These are phyloP conservation scores for Blastobasis adustella DNA, from an alignment of 2,888 invertebrate species.

Conservation along the genomic window DNA sequence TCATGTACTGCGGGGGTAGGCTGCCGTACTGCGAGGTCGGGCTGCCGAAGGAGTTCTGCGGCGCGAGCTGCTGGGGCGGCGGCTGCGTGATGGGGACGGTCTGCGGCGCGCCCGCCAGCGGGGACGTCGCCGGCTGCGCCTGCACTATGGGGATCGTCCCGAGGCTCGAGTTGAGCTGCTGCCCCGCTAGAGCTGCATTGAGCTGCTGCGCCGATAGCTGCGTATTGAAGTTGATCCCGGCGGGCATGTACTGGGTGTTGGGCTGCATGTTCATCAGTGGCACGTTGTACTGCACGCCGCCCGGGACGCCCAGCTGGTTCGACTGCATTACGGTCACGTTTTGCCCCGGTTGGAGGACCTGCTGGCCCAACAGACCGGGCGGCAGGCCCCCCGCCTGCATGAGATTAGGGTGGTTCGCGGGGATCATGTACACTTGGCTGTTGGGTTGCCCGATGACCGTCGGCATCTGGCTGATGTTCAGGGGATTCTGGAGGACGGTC, in stretches of 20 bases:
- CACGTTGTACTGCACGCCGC: conserved; percentile 61
- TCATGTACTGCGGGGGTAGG: conserved; percentile 58
- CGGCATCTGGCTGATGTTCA: conserved; percentile 59
- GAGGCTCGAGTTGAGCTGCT: conserved; percentile 51
- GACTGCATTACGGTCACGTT: conserved; percentile 68
- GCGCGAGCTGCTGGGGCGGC: conserved; percentile 48
- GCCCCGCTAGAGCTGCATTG: conserved; percentile 57
- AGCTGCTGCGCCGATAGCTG: conserved; percentile 62
- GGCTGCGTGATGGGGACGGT: conserved; percentile 42
- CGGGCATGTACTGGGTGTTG: conserved; percentile 56
- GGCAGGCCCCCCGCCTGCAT: conserved; percentile 45
- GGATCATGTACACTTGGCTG: conserved; percentile 68
- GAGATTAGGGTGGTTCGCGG: conserved; percentile 53
- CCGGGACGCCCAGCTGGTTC: conserved; percentile 56
- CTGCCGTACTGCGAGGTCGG: conserved; percentile 54
- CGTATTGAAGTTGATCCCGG: conserved; percentile 57
- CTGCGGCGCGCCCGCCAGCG: conserved; percentile 38
- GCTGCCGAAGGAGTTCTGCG: conserved; percentile 50
- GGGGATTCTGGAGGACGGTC: conserved; percentile 61
- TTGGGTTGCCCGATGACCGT: conserved; percentile 56
- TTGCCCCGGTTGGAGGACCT: conserved; percentile 55
- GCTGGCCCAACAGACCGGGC: conserved; percentile 50
- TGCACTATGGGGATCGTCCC: conserved; percentile 62
- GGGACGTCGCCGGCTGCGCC: conserved; percentile 46
- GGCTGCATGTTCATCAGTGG: conserved; percentile 61